Evolutionary conservation across 2,113 vertebrate genomes (phyloP).

Genomic region (Microcebus ravelobensis): DNA sequence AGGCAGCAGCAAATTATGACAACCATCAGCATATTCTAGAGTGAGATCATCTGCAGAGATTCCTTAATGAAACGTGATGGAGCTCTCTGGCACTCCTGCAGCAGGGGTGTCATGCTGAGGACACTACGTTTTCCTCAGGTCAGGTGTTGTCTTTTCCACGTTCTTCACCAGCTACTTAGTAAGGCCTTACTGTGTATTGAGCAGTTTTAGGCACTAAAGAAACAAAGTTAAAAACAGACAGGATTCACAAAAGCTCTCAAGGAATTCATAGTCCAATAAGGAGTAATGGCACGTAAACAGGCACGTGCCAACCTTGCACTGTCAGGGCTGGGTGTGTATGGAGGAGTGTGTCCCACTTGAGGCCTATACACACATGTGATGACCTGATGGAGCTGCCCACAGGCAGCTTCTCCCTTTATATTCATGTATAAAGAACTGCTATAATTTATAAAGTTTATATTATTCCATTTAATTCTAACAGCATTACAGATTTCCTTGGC

Average conservation of each 20-base stretch:
- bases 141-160: too few relatives aligned
- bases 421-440: not conserved
- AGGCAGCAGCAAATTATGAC: not conserved
- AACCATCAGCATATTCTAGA: fast-evolving
- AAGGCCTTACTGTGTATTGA: not conserved
- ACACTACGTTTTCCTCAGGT: not conserved
- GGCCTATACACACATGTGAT: too few relatives aligned
- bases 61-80: fast-evolving
- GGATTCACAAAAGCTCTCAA: not conserved
- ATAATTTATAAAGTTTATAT: not conserved
- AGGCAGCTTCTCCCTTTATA: not conserved
- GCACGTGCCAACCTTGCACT: not conserved
- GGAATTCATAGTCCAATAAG: not conserved
- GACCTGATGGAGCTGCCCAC: not conserved
- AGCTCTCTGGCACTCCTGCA: not conserved
- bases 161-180: not conserved
- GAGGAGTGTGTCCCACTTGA: not conserved
- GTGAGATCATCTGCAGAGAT: not conserved
- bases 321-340: not conserved
- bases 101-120: not conserved
- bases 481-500: not conserved
- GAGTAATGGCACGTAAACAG: fast-evolving
- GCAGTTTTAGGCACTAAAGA: not conserved
- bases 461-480: not conserved
- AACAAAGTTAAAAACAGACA: not conserved